Evolutionary conservation across 2,888 invertebrate species (phyloP), one percentile per base, ranked within the genome.

Genomic region (Catocala nupta): DNA sequence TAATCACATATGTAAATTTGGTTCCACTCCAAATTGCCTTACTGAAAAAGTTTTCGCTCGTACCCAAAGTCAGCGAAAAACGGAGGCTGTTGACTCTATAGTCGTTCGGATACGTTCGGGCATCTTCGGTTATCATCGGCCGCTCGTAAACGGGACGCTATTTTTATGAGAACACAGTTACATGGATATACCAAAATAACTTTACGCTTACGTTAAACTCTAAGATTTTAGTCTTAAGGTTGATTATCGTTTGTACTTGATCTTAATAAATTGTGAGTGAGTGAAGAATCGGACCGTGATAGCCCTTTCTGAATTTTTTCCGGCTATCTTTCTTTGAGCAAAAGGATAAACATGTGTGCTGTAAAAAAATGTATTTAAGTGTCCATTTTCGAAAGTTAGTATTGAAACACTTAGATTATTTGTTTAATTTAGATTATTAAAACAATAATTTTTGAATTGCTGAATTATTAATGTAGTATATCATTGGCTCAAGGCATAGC

Each of bases 131-230:
- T 79, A 83, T 86, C 83, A 83, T 88, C 89, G 89, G 80, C 59
- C 68, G 78, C 73, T 82, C 83, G 84, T 87, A 86, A 89, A 87
- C 81, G 81, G 76, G 84, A 86, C 81, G 84, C 83, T 82, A 82
- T 89, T 90, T 90, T 91, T 89, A 91, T 84, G 86, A 86, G 82
- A 78, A 81, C 80, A 81, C 82, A 81, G 84, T 85, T 85, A 82
- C 82, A 83, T 77, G 73, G 76, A 73, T 68, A 52, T 36, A 10
- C 56, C 49, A 64, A 52, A 25, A 42, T 36, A 34, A 63, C 80
- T 85, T 65, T 72, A 45, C 82, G 73, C 77, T 82, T 82, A 74
- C 74, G 74, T 65, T 73, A 66, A 73, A 33, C 66, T 49, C 11
- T 77, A 68, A 48, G 5, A 0, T 7, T 16, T 43, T 56, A 8